These are phyloP conservation scores for Aphrocallistes beatrix DNA, from an alignment of 37 sponge, comb jelly and placozoan genomes.

Conservation along the genomic window DNA sequence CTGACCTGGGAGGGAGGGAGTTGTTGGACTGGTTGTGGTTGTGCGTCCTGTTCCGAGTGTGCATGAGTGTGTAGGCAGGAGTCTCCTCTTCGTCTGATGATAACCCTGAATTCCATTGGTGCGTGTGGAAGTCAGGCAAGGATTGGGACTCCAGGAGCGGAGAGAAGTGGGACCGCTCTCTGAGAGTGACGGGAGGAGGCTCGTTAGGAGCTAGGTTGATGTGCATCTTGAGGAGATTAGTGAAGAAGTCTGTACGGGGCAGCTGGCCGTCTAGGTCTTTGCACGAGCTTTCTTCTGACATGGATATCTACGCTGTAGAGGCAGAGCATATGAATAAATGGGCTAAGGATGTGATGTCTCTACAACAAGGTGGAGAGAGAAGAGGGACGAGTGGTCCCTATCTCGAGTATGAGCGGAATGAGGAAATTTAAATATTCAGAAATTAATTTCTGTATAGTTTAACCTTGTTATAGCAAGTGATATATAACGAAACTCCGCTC, in stretches of 20 bases:
- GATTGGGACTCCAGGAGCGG: not conserved
- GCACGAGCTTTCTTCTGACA: not conserved
- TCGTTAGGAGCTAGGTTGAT: not conserved
- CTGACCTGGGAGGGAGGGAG: not conserved
- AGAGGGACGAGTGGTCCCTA: no score
- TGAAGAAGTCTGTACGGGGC: not conserved
- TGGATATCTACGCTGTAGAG: not conserved
- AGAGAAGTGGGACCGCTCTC: not conserved
- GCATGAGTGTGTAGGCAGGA: not conserved
- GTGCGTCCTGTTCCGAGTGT: not conserved
- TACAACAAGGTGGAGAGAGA: no score
- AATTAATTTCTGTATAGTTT: no score
- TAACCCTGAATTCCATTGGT: not conserved
- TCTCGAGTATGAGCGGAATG: no score
- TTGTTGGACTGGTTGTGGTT: constrained; percentile 14
- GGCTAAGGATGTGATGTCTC: no score
- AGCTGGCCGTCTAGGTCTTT: constrained; percentile 15
- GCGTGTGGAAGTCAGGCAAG: not conserved
- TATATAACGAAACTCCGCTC: no score
- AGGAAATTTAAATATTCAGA: no score
- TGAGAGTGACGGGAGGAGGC: not conserved
- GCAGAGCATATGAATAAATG: no score
- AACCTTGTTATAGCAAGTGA: no score
- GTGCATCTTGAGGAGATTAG: not conserved
- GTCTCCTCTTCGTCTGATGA: not conserved